phyloP scores from a whole-genome alignment of 2,888 invertebrate species.

The Nemoura dubitans region DNA sequence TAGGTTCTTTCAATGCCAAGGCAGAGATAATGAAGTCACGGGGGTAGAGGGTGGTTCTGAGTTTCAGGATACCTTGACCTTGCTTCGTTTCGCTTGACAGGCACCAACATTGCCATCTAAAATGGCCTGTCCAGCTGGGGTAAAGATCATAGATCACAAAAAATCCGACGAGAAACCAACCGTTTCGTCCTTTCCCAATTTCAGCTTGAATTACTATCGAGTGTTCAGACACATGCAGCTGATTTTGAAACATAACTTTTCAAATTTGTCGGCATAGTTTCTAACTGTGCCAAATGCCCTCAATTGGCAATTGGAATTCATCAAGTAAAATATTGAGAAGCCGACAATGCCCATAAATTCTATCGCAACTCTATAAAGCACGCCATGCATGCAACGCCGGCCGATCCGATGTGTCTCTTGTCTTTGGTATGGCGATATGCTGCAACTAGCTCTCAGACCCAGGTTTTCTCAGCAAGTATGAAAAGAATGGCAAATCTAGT shows the following conservation, averaged over 20 bases:
- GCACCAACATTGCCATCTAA: neutral
- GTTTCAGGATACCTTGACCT: too few species aligned
- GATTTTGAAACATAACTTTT: conserved; percentile 3
- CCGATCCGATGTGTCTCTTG: neutral
- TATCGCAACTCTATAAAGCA: neutral
- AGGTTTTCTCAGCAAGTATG: conserved; percentile 1
- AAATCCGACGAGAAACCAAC: neutral
- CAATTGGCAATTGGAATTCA: conserved; percentile 12
- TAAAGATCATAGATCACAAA: too few species aligned
- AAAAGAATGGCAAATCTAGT: neutral
- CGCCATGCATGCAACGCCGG: too few species aligned
- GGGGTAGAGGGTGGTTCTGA: neutral
- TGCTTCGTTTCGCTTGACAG: neutral
- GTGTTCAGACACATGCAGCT: neutral
- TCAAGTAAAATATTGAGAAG: neutral
- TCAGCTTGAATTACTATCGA: neutral
- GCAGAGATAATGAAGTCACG: neutral
- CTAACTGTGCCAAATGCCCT: conserved; percentile 4
- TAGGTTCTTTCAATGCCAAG: too few species aligned
- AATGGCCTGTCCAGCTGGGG: too few species aligned
- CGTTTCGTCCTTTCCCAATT: neutral
- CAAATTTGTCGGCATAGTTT: neutral
- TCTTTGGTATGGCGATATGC: too few species aligned
- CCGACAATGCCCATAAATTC: neutral
- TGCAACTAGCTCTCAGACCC: too few species aligned